phyloP scores from a whole-genome alignment of 2,888 invertebrate genomes.

The Aphidoletes aphidimyza region DNA sequence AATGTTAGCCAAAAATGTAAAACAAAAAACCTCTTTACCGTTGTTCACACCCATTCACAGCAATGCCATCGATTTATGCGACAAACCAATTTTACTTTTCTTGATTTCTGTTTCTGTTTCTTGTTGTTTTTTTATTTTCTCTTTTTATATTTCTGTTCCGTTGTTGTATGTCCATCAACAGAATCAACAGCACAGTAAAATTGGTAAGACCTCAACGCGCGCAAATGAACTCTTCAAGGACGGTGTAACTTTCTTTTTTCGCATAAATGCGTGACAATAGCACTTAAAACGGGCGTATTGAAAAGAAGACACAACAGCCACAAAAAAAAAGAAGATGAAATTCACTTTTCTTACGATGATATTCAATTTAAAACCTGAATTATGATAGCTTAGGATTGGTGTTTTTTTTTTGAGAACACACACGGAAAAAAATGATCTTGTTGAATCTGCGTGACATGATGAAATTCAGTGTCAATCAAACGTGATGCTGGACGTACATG shows the following conservation, averaged over 20 bases:
- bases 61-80: neutral
- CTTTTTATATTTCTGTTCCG: neutral
- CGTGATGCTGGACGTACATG: neutral
- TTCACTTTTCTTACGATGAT: slow-evolving; percentile 37
- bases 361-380: slow-evolving; percentile 27
- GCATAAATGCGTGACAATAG: slow-evolving; percentile 8
- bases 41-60: slow-evolving; percentile 6
- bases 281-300: neutral
- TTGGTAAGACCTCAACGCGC: neutral
- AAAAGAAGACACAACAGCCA: neutral
- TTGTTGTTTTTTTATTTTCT: neutral
- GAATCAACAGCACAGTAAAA: no score
- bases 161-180: no score
- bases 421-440: neutral
- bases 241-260: neutral
- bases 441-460: neutral
- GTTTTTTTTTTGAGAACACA: neutral
- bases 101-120: neutral
- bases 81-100: neutral
- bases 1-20: neutral
- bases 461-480: neutral
- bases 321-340: neutral
- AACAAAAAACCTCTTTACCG: no score
- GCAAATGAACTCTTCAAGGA: slow-evolving; percentile 26
- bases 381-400: neutral